Evolutionary conservation across 1,140 invertebrate genomes (phyloP).

Genomic region (Neodiprion fabricii): DNA sequence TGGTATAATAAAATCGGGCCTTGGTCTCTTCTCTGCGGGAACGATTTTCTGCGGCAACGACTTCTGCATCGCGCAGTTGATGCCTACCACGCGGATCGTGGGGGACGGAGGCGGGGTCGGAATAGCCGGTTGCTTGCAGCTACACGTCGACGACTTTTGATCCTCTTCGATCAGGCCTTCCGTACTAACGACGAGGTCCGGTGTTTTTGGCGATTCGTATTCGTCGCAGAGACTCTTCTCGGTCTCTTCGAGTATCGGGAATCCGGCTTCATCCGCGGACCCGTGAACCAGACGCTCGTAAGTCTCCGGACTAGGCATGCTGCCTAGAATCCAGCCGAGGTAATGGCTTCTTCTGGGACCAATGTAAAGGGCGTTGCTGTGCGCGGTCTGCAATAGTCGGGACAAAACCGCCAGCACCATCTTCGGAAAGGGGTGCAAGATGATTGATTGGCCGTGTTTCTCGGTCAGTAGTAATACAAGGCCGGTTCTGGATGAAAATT

Average conservation of each 20-base stretch:
- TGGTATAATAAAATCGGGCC: neutral
- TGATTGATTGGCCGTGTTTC: too few relatives aligned
- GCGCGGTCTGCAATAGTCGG: slow-evolving; percentile 31
- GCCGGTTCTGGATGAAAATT: too few relatives aligned
- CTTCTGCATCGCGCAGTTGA: too few relatives aligned
- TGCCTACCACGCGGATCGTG: too few relatives aligned
- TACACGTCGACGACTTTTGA: too few relatives aligned
- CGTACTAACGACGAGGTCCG: neutral
- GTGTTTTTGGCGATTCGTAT: neutral
- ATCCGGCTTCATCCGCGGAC: neutral
- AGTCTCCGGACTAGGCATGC: neutral
- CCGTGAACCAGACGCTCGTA: neutral
- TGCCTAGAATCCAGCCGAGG: slow-evolving; percentile 30
- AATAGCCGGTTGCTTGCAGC: too few relatives aligned
- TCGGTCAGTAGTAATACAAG: neutral
- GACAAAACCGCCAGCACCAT: slow-evolving; percentile 26
- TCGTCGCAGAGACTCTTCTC: neutral
- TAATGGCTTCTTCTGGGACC: slow-evolving; percentile 12
- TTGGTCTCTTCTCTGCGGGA: neutral
- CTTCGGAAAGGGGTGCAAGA: slow-evolving; percentile 11
- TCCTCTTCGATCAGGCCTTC: too few relatives aligned
- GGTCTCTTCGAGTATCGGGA: neutral
- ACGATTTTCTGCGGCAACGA: neutral
- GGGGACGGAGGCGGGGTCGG: too few relatives aligned
- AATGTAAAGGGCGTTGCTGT: slow-evolving; percentile 20